Percentiles rank a stretch among this genome's conserved stretches.
Evolutionary conservation across 1,140 invertebrate genomes (phyloP).

Genomic region (Scaptomyza hsui): DNA sequence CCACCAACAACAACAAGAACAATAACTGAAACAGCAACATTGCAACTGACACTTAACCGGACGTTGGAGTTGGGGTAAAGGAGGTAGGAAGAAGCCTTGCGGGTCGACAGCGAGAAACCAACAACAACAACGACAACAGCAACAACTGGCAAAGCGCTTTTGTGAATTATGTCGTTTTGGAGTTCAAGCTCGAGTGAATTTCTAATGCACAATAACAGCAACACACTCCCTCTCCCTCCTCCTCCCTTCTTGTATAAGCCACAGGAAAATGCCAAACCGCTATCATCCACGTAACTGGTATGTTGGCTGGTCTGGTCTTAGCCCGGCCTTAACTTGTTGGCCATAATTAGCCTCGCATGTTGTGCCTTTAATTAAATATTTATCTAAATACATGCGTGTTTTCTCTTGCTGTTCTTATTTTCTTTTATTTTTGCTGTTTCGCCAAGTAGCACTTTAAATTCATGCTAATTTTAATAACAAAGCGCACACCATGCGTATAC

Average conservation of each 20-base stretch:
- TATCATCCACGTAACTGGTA: conserved; percentile 20
- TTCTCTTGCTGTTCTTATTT: not conserved
- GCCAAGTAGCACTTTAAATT: conserved; percentile 63
- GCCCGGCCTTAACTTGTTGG: conserved; percentile 8
- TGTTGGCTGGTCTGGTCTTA: not conserved
- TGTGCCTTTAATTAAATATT: conserved; percentile 66
- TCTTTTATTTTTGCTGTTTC: not conserved
- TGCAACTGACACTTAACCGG: conserved; percentile 41
- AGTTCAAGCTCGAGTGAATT: conserved; percentile 55
- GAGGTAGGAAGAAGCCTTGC: conserved; percentile 40
- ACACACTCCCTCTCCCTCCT: not conserved
- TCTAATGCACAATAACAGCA: conserved; percentile 33
- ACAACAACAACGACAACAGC: not conserved
- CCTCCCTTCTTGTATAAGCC: not conserved
- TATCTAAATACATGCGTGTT: conserved; percentile 34
- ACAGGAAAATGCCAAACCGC: conserved; percentile 3
- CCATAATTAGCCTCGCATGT: conserved; percentile 45
- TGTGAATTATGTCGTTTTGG: conserved; percentile 61
- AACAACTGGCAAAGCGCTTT: conserved; percentile 58
- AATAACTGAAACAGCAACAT: conserved; percentile 13
- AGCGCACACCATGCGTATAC: conserved; percentile 55
- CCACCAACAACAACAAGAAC: conserved; percentile 1
- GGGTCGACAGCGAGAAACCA: not conserved
- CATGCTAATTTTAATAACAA: conserved; percentile 60
- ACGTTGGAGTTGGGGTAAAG: conserved; percentile 34